A percentile compares a stretch with the other conserved stretches of the same genome.
phyloP scores from a whole-genome alignment of 2,797 vertebrate species.

The Acropternis orthonyx region DNA sequence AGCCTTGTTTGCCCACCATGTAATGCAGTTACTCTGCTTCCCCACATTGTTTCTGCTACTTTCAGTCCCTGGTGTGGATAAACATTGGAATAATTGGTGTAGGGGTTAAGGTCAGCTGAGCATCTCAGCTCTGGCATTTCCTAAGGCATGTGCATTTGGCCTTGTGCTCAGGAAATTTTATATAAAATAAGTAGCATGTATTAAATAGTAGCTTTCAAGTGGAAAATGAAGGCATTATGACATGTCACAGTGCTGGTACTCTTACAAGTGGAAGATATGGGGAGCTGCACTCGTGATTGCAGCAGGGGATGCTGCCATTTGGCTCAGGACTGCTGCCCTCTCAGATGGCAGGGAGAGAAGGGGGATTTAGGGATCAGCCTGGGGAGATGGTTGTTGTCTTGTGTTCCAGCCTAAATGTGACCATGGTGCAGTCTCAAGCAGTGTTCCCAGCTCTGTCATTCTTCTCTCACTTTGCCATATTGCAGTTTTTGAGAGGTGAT shows the following conservation, averaged over 20 bases:
- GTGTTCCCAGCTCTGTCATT: not conserved
- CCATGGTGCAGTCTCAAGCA: not conserved
- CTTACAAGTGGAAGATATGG: fast-evolving
- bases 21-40: not conserved
- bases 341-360: not conserved
- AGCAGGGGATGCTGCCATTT: not conserved
- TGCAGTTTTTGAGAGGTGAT: not conserved
- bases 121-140: not conserved
- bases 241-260: not conserved
- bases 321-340: not conserved
- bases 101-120: not conserved
- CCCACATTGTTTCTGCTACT: not conserved
- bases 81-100: not conserved
- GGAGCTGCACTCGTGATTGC: not conserved
- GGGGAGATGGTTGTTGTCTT: not conserved
- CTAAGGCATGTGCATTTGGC: not conserved
- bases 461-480: not conserved
- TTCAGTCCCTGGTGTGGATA: not conserved
- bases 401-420: not conserved
- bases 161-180: not conserved
- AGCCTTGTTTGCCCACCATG: not conserved
- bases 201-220: not conserved
- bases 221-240: not conserved
- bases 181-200: not conserved
- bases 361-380: not conserved